These are phyloP conservation scores for Trochalopteron elliotii DNA, from an alignment of 2,113 vertebrate genomes.

Conservation along the genomic window DNA sequence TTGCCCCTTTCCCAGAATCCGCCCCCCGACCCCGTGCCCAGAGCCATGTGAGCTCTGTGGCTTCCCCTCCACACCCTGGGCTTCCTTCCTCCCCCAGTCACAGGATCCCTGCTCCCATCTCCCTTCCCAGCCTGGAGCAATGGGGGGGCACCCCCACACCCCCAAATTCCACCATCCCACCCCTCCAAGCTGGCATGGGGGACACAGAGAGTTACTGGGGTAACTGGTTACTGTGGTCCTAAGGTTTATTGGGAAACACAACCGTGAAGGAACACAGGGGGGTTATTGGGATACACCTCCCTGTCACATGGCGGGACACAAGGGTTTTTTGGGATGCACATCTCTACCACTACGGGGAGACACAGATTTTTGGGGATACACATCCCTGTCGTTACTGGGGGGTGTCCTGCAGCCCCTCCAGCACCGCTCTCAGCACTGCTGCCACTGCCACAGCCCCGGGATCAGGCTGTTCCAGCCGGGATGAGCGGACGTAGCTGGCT, in stretches of 20 bases:
- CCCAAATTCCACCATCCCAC: neutral
- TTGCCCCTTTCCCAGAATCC: neutral
- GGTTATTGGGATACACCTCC: neutral
- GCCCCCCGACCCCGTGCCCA: neutral
- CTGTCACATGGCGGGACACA: accelerated
- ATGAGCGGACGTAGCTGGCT: slow-evolving; percentile 88
- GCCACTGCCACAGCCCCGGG: slow-evolving; percentile 86
- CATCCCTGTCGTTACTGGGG: neutral
- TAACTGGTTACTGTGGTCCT: neutral
- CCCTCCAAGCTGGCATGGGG: neutral
- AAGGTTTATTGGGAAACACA: neutral
- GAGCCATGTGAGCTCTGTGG: neutral
- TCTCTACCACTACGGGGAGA: accelerated
- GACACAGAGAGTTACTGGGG: neutral
- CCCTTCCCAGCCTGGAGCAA: neutral
- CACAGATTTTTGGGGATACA: neutral
- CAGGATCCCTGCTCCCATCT: neutral
- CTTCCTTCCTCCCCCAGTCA: neutral
- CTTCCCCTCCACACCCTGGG: neutral
- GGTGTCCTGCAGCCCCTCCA: slow-evolving; percentile 65
- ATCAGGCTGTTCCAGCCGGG: slow-evolving; percentile 82
- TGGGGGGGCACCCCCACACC: accelerated
- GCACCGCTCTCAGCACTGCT: slow-evolving; percentile 77
- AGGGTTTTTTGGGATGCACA: neutral
- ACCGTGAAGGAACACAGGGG: neutral